These are phyloP conservation scores for Alaudala cheleensis DNA, from an alignment of 2,113 vertebrate genomes.

Conservation along the genomic window DNA sequence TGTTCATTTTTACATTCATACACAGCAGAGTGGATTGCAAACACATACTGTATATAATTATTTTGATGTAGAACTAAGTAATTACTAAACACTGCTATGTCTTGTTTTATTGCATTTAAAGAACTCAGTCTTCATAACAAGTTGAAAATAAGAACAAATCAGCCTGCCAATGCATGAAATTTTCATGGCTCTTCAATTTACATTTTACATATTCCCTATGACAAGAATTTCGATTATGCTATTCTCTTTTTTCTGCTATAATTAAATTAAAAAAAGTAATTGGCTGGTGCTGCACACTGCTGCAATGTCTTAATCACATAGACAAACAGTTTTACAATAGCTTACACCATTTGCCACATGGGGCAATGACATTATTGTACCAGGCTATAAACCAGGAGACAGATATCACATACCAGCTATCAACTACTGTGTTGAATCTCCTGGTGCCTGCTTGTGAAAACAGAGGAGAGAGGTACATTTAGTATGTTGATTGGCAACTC, in stretches of 20 bases:
- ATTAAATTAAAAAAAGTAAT: constrained; percentile 88
- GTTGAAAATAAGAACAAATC: constrained; percentile 84
- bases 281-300: constrained; percentile 82
- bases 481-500: constrained; percentile 61
- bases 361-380: constrained; percentile 81
- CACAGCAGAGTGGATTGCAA: constrained; percentile 70
- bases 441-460: constrained; percentile 65
- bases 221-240: constrained; percentile 84
- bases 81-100: constrained; percentile 80
- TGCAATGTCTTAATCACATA: constrained; percentile 86
- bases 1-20: constrained; percentile 81
- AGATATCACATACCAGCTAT: constrained; percentile 74
- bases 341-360: constrained; percentile 84
- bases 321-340: constrained; percentile 86
- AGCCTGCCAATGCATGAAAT: constrained; percentile 83
- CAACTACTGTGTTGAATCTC: constrained; percentile 62
- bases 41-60: constrained; percentile 80
- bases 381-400: constrained; percentile 77
- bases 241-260: constrained; percentile 82
- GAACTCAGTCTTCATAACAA: constrained; percentile 78
- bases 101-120: constrained; percentile 80
- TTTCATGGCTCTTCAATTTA: constrained; percentile 85
- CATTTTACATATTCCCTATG: constrained; percentile 83
- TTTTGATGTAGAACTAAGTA: constrained; percentile 83
- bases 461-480: constrained; percentile 49